Evolutionary conservation across 2,113 vertebrate species (phyloP), one percentile per base, ranked within the genome.

Genomic region (Pogona vitticeps): DNA sequence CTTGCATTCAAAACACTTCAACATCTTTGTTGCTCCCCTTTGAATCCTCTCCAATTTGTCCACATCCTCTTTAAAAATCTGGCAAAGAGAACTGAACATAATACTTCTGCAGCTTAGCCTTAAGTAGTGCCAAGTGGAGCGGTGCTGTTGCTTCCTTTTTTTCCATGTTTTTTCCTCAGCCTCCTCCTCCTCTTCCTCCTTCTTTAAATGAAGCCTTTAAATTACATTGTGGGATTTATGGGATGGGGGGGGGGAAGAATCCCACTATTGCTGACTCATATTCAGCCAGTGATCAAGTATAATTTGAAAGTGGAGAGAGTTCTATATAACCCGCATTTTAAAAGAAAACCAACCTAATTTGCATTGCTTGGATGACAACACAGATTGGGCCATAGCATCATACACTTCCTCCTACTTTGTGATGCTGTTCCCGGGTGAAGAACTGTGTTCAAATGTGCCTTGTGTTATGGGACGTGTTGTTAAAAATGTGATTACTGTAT

Each of bases 21-120:
- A 84, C 83, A 84, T 84, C 72, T 52, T 84, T 38, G 79, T 81
- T 80, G 78, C 70, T 73, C 79, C 68, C 56, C 40, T 86, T 86
- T 86, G 78, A 86, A 81, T 75, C 71, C 23, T 65, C 79, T 86
- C 78, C 85, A 86, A 65, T 86, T 73, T 52, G 68, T 81, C 70
- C 78, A 86, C 83, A 84, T 84, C 83, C 83, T 84, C 85, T 70
- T 81, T 75, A 86, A 86, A 86, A 81, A 75, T 73, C 79, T 75
- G 78, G 58, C 70, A 46, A 36, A 28, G 52, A 58, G 26, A 81
- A 23, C 67, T 17, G 70, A 86, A 86, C 56, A 80, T 63, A 86
- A 72, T 80, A 68, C 42, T 78, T 36, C 75, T 85, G 77, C 61
- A 38, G 42, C 75, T 78, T 70, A 68, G 75, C 61, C 65, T 68